Conservation (phyloP, 2,888 invertebrate species). For the Marasmarcha lunaedactyla region DNA sequence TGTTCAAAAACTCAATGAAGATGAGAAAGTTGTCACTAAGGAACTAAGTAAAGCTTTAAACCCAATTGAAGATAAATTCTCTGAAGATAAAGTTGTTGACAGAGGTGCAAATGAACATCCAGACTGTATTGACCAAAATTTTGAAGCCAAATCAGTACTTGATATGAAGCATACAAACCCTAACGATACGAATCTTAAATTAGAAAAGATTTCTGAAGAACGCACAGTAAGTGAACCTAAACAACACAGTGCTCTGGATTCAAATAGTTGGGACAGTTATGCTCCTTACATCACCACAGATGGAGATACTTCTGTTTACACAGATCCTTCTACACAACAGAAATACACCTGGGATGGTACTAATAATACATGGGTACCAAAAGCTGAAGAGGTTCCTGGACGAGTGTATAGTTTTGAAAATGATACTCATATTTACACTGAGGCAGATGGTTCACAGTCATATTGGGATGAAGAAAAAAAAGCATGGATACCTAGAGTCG, state of each 20-base stretch:
- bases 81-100: slow-evolving; percentile 7
- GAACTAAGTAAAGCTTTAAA: slow-evolving; percentile 7
- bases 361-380: slow-evolving; percentile 61
- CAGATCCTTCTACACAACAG: slow-evolving; percentile 76
- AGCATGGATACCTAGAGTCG: slow-evolving; percentile 97
- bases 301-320: slow-evolving; percentile 78
- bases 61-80: not conserved
- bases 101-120: slow-evolving; percentile 8
- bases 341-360: slow-evolving; percentile 75
- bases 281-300: slow-evolving; percentile 77
- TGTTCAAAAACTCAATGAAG: slow-evolving; percentile 51
- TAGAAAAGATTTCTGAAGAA: slow-evolving; percentile 3
- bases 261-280: slow-evolving; percentile 46
- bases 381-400: slow-evolving; percentile 34
- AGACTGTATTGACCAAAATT: not conserved
- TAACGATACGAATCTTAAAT: not conserved
- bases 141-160: not conserved
- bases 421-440: slow-evolving; percentile 84
- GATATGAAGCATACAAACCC: slow-evolving; percentile 1
- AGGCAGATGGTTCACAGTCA: slow-evolving; percentile 88
- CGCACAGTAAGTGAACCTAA: slow-evolving; percentile 5
- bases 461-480: slow-evolving; percentile 92
- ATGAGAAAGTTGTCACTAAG: slow-evolving; percentile 30
- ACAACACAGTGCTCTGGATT: slow-evolving; percentile 8
- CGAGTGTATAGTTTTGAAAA: slow-evolving; percentile 78